Evolutionary conservation across 2,113 vertebrate species (phyloP).

Genomic region (Casuarius casuarius): DNA sequence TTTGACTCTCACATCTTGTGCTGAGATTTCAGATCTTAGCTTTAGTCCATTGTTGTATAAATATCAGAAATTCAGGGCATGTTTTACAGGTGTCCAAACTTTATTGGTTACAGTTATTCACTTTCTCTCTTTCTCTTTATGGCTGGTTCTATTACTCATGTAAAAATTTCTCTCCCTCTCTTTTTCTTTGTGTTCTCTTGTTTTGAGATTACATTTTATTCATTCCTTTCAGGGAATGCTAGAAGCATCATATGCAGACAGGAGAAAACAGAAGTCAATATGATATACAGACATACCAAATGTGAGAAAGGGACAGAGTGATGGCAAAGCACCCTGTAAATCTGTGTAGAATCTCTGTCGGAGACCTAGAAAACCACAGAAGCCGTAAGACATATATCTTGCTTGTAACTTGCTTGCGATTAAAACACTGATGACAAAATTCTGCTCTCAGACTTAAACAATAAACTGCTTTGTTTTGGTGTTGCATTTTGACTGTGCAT

Average conservation of each 20-base stretch:
- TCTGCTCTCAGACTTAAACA: background rate
- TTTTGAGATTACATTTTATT: background rate
- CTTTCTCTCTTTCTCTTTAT: background rate
- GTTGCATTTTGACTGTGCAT: background rate
- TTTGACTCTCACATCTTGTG: background rate
- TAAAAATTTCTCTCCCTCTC: background rate
- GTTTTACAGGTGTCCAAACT: background rate
- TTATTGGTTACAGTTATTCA: background rate
- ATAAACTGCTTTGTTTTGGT: background rate
- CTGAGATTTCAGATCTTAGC: background rate
- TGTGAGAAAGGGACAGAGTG: background rate
- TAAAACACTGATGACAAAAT: background rate
- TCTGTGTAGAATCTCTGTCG: background rate
- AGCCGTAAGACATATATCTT: background rate
- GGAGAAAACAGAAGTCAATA: background rate
- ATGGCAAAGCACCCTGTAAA: background rate
- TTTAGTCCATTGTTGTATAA: background rate
- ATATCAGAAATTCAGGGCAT: background rate
- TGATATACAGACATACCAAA: constrained; percentile 1
- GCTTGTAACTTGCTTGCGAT: background rate
- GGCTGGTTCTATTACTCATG: background rate
- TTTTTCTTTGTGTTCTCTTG: background rate
- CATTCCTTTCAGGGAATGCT: background rate
- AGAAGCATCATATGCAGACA: background rate
- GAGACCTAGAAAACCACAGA: background rate